Conservation (phyloP, 2,113 vertebrate genomes). For the Tor tambroides region DNA sequence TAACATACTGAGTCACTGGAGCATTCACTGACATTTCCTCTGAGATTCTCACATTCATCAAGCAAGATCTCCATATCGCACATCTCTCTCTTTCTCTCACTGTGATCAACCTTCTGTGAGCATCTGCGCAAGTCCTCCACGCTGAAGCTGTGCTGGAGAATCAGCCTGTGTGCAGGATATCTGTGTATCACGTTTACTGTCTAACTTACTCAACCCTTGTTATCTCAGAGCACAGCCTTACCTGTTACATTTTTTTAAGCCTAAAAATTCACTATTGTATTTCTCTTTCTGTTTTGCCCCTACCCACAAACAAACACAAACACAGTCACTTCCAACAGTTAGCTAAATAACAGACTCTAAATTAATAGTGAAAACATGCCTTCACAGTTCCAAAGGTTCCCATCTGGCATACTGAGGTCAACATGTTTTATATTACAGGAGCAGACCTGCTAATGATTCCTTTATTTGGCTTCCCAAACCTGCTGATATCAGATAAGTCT, state of each 20-base stretch:
- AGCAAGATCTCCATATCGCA: constrained; percentile 13
- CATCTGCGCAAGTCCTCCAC: constrained; percentile 9
- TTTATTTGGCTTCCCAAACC: constrained; percentile 17
- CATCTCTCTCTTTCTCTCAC: constrained; percentile 34
- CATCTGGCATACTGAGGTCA: constrained; percentile 7
- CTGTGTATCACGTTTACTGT: constrained; percentile 34
- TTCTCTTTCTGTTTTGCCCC: constrained; percentile 7
- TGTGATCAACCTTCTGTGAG: constrained; percentile 38
- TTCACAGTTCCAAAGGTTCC: neutral
- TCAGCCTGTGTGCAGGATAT: constrained; percentile 13
- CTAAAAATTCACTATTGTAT: neutral
- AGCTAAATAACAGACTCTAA: neutral
- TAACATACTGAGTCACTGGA: constrained; percentile 24
- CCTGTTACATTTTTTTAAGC: constrained; percentile 31
- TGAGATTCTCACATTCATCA: constrained; percentile 46
- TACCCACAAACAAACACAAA: neutral
- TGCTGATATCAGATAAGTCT: neutral
- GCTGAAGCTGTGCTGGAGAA: constrained; percentile 15
- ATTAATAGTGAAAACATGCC: neutral
- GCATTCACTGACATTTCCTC: constrained; percentile 12
- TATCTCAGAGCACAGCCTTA: constrained; percentile 45
- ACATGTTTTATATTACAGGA: neutral
- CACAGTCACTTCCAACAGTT: neutral
- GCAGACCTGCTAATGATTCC: neutral
- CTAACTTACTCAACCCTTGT: constrained; percentile 42